These are phyloP conservation scores for Channa striata DNA, from an alignment of 2,797 vertebrate species.

Conservation along the genomic window DNA sequence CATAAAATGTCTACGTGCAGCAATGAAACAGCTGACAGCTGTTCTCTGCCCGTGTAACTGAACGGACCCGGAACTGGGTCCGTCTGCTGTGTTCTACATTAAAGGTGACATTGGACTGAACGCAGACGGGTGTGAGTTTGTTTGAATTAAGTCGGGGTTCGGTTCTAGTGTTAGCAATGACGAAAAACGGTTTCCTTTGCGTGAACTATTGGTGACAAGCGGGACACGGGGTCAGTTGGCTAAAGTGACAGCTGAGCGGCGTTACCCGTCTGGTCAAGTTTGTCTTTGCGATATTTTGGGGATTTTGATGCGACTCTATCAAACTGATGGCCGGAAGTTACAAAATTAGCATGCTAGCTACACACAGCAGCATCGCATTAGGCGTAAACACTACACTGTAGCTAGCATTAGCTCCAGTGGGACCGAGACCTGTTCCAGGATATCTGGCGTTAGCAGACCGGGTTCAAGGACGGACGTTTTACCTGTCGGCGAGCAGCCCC, in stretches of 20 bases:
- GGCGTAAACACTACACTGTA: background rate
- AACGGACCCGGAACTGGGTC: too few relatives aligned
- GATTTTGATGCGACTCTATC: background rate
- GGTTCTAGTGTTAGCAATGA: background rate
- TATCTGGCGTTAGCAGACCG: too few relatives aligned
- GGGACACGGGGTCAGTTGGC: fast-evolving
- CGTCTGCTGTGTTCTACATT: too few relatives aligned
- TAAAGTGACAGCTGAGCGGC: background rate
- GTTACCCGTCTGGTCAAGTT: too few relatives aligned
- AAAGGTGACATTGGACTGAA: background rate
- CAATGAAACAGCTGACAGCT: too few relatives aligned
- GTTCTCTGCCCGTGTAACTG: too few relatives aligned
- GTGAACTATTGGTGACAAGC: background rate
- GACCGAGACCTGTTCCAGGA: too few relatives aligned
- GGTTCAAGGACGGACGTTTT: background rate
- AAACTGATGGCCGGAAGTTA: background rate
- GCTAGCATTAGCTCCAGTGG: conserved; percentile 24
- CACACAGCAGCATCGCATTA: conserved; percentile 1
- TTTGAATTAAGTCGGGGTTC: fast-evolving
- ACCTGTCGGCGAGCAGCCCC: conserved; percentile 42
- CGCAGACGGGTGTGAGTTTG: background rate
- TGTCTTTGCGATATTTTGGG: background rate
- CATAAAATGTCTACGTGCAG: too few relatives aligned
- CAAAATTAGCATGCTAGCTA: conserved; percentile 25
- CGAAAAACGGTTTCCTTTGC: background rate